A percentile compares a stretch with the other conserved stretches of the same genome.
phyloP scores from a whole-genome alignment of 2,113 vertebrate species.

The Stictonetta naevosa region DNA sequence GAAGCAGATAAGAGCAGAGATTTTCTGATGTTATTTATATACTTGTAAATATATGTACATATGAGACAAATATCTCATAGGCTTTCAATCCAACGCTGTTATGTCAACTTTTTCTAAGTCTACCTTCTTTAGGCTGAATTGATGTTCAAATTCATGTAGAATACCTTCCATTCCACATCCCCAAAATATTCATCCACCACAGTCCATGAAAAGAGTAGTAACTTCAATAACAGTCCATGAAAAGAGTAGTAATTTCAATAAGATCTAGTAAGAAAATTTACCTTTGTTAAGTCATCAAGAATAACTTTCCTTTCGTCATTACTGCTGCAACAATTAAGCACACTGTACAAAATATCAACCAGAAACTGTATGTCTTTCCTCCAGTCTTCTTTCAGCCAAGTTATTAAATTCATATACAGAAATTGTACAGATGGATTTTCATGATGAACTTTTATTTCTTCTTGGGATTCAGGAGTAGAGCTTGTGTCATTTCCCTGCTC shows the following conservation, averaged over 20 bases:
- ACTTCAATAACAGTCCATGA: not conserved
- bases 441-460: not conserved
- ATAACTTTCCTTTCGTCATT: conserved; percentile 82
- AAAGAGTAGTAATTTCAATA: not conserved
- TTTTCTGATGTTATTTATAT: not conserved
- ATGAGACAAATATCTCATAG: not conserved
- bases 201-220: not conserved
- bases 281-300: conserved; percentile 87
- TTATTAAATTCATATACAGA: conserved; percentile 82
- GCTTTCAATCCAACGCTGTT: not conserved
- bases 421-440: conserved; percentile 86
- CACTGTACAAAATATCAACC: conserved; percentile 94
- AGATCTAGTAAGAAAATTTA: conserved; percentile 5
- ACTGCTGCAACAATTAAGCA: conserved; percentile 84
- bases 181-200: not conserved
- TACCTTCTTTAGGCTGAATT: not conserved
- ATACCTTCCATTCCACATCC: not conserved
- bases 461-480: not conserved
- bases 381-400: conserved; percentile 86
- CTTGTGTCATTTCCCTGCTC: conserved; percentile 62
- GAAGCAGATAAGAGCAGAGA: not conserved
- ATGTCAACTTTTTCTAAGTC: not conserved
- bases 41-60: not conserved
- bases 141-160: not conserved
- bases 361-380: conserved; percentile 82